Evolutionary conservation across 2,113 vertebrate species (phyloP), one percentile per base, ranked within the genome.

Genomic region (Struthidea cinerea): DNA sequence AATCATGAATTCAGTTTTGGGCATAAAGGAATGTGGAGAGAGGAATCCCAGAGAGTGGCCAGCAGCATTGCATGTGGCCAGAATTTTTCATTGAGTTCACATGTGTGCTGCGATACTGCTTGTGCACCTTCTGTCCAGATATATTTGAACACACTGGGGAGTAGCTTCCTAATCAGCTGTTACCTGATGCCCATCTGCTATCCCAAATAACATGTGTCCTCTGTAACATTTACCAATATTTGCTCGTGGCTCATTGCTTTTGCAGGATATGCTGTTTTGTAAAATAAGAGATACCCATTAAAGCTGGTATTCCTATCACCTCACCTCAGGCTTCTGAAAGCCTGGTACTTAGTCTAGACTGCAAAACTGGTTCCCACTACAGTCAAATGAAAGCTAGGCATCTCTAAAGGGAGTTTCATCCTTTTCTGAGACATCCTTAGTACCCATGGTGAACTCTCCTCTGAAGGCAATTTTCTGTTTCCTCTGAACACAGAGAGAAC

Each of bases 171-270:
- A 87, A 90, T 94, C 94, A 92, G 78, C 39, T 95, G 78, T 87
- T 94, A 96, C 84, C 70, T 97, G 87, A 90, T 59, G 46, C 77
- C 82, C 93, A 91, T 96, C 94, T 96, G 93, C 84, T 94, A 56
- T 84, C 55, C 55, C 79, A 89, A 86, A 94, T 67, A 80, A 49
- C 46, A 50, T 70, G 71, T 87, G 82, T 93, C 71, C 85, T 90
- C 67, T 91, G 18, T n/a, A 90, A 71, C 57, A 83, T 56, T 91
- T 93, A 83, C 57, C 73, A 90, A n/a, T 85, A 83, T 76, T 83
- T 87, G 21, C 47, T 83, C 1, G 10, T 78, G 53, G 71, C 13
- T 89, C 57, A 50, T 91, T 94, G 75, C 61, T 64, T 94, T 69
- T 68, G 18, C 18, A 86, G 50, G 63, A 33, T 77, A 89, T 20